Evolutionary conservation across 2,797 vertebrate genomes (phyloP), one percentile per base, ranked within the genome.

Genomic region (Rhyacichthys aspro): DNA sequence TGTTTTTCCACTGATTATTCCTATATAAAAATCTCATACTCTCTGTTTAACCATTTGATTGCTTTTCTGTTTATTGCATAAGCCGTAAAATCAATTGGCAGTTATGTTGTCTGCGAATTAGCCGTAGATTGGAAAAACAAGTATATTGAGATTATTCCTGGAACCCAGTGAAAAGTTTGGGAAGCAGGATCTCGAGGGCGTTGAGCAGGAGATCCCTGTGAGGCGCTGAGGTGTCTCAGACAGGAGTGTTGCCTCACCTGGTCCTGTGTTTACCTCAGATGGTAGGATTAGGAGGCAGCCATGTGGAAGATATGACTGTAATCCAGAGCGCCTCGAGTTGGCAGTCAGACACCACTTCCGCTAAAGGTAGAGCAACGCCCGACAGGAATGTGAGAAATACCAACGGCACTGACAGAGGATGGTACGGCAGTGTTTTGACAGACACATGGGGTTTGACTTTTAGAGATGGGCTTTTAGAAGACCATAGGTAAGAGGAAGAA

Each of bases 181-280:
- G 70, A 71, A 56, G 52, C 15, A 34, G 61, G 15, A 63, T 64
- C 76, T 72, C 46, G 19, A 54, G 74, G 47, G 66, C 41, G 62
- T 54, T 39, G 50, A 38, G 58, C 43, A 72, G 77, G 69, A 78
- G 77, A 84, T 86, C 76, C 79, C 75, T 74, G 49, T 66, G 64
- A 62, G 72, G 67, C 80, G 58, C 67, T 81, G 74, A 69, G 82
- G 80, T 75, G 78, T 79, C 74, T 86, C 72, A 83, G 79, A 85
- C 80, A 78, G 82, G 56, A 59, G 55, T 74, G 80, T 83, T 86
- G 75, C 86, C 78, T 91, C 89, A 90, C 85, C 89, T 90, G 86
- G 76, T 79, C 63, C 59, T 72, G 70, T 88, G 69, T 91, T 87
- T 90, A 86, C 82, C 79, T 86, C 86, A 90, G 89, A 91, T 87